phyloP scores from a whole-genome alignment of 1,140 invertebrate genomes.

The Leptestheria dahalacensis region DNA sequence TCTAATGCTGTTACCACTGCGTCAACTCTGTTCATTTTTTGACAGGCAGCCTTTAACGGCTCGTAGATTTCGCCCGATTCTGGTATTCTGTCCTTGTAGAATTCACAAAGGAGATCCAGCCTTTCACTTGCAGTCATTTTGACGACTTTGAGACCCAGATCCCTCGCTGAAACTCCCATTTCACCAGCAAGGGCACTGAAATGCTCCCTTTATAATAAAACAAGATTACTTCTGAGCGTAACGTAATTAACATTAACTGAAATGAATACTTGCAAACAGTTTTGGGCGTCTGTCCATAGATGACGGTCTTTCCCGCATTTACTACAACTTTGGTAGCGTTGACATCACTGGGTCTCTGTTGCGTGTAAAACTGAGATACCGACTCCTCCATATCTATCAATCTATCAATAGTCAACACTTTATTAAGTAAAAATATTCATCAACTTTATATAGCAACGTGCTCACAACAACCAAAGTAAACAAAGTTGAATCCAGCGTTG shows the following conservation, averaged over 20 bases:
- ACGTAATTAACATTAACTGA: not conserved
- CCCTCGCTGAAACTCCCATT: not conserved
- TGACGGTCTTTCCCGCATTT: not conserved
- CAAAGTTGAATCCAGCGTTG: too few relatives aligned
- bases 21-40: not conserved
- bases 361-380: not conserved
- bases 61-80: not conserved
- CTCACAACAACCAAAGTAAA: too few relatives aligned
- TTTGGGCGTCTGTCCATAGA: slow-evolving; percentile 1
- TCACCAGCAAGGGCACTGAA: not conserved
- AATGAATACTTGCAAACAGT: slow-evolving; percentile 1
- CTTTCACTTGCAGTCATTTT: not conserved
- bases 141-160: not conserved
- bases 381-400: too few relatives aligned
- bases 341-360: not conserved
- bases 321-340: slow-evolving; percentile 1
- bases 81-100: not conserved
- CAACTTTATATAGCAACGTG: too few relatives aligned
- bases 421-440: too few relatives aligned
- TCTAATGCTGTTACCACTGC: not conserved
- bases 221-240: too few relatives aligned
- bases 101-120: not conserved
- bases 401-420: too few relatives aligned
- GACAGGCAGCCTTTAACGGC: not conserved
- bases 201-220: not conserved